phyloP scores from a whole-genome alignment of 2,797 vertebrate genomes.

The Pangasius larnaudii region DNA sequence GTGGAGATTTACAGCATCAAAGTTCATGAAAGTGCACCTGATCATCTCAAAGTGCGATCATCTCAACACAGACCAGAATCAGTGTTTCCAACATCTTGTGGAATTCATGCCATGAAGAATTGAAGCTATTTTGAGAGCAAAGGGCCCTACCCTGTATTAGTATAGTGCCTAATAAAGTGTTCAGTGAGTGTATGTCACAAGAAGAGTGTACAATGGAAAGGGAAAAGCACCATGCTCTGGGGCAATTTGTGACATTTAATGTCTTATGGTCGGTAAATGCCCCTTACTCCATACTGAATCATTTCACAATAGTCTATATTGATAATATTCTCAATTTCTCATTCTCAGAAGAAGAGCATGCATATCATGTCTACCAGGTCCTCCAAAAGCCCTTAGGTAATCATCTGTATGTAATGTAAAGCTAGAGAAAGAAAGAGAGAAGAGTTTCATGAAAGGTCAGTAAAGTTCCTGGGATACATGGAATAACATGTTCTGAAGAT shows the following conservation, averaged over 20 bases:
- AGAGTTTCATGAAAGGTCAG: not conserved
- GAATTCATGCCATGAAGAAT: not conserved
- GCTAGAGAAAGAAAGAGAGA: not conserved
- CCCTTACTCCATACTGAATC: not conserved
- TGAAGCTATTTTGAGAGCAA: not conserved
- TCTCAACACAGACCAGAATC: not conserved
- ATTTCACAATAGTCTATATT: not conserved
- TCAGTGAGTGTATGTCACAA: too few species aligned
- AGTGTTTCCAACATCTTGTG: not conserved
- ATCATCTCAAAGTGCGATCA: not conserved
- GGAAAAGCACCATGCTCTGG: too few species aligned
- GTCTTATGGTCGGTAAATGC: too few species aligned
- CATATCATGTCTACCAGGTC: not conserved
- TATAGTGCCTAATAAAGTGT: not conserved
- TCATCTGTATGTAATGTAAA: not conserved
- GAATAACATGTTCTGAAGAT: not conserved
- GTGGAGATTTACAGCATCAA: not conserved
- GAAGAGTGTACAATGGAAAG: too few species aligned
- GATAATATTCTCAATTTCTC: not conserved
- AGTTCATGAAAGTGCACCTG: not conserved
- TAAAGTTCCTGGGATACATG: not conserved
- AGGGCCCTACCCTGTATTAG: not conserved
- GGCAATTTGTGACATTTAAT: too few species aligned
- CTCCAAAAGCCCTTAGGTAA: not conserved
- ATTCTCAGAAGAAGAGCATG: not conserved